Percentiles rank a stretch among this genome's conserved stretches.
Evolutionary conservation across 1,140 invertebrate genomes (phyloP).

Genomic region (Trichogramma pretiosum): DNA sequence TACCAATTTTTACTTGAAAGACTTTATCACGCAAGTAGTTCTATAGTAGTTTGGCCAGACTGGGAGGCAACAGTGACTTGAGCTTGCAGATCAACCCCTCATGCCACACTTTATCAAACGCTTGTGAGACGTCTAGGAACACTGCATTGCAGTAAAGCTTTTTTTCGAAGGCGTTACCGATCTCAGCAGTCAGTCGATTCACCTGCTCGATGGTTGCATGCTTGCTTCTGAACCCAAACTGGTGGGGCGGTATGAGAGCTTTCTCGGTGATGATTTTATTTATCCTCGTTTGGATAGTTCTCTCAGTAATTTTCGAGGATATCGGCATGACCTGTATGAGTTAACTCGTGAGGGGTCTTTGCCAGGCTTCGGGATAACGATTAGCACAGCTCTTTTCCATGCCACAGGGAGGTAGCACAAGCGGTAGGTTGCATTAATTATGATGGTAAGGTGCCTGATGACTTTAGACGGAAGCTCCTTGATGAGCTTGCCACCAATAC

Average conservation of each 20-base stretch:
- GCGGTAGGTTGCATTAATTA: background rate
- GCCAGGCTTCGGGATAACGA: too few relatives aligned
- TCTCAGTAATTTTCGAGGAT: background rate
- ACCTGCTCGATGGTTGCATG: slow-evolving; percentile 27
- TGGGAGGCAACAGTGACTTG: too few relatives aligned
- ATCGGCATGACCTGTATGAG: background rate
- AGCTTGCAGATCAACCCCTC: too few relatives aligned
- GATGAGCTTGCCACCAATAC: slow-evolving; percentile 18
- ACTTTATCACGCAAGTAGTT: too few relatives aligned
- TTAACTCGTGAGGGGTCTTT: too few relatives aligned
- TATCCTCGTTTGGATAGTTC: background rate
- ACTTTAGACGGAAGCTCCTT: slow-evolving; percentile 17
- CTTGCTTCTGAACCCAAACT: slow-evolving; percentile 15
- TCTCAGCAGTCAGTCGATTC: slow-evolving; percentile 18
- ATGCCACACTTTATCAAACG: too few relatives aligned
- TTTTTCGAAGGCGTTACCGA: slow-evolving; percentile 17
- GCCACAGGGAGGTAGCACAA: background rate
- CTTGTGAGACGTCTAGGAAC: too few relatives aligned
- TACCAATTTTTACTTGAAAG: too few relatives aligned
- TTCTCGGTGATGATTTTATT: background rate
- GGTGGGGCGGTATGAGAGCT: background rate
- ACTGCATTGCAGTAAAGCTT: slow-evolving; percentile 8
- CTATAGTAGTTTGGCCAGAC: too few relatives aligned
- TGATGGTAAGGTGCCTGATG: slow-evolving; percentile 12
- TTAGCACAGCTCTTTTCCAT: too few relatives aligned